Evolutionary conservation across 2,888 invertebrate species (phyloP).

Genomic region (Torymus texanus): DNA sequence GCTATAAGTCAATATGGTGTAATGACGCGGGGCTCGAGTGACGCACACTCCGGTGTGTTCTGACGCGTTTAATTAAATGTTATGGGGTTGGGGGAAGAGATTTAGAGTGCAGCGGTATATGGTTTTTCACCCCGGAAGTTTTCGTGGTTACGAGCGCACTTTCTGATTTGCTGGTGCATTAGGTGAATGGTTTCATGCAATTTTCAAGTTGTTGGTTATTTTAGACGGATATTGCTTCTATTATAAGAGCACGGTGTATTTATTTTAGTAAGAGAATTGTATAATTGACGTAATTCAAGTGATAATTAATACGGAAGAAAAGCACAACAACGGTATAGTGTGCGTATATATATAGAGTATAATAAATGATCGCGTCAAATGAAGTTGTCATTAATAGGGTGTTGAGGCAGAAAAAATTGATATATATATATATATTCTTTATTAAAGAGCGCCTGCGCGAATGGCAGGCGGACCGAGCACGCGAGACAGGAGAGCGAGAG

Average conservation of each 20-base stretch:
- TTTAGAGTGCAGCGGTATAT: no score
- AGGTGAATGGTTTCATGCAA: no score
- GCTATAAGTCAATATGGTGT: conserved; percentile 47
- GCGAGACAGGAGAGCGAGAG: not conserved
- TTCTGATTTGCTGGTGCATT: no score
- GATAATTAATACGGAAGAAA: no score
- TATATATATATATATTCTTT: conserved; percentile 36
- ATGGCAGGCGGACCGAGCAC: conserved; percentile 1
- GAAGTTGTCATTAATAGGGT: conserved; percentile 20
- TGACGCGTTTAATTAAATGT: conserved; percentile 41
- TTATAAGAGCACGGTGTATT: no score
- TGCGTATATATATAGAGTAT: not conserved
- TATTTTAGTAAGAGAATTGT: no score
- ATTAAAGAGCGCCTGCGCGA: conserved; percentile 40
- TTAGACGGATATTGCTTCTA: no score
- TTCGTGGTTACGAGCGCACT: no score
- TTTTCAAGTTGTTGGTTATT: no score
- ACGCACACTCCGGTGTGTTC: not conserved
- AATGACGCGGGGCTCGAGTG: not conserved
- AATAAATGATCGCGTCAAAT: conserved; percentile 31
- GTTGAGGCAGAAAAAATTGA: conserved; percentile 29
- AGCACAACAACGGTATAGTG: not conserved
- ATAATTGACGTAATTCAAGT: no score
- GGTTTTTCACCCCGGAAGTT: no score
- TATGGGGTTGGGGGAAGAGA: conserved; percentile 28